Evolutionary conservation across 2,888 invertebrate genomes (phyloP).

Genomic region (Luperina nickerlii): DNA sequence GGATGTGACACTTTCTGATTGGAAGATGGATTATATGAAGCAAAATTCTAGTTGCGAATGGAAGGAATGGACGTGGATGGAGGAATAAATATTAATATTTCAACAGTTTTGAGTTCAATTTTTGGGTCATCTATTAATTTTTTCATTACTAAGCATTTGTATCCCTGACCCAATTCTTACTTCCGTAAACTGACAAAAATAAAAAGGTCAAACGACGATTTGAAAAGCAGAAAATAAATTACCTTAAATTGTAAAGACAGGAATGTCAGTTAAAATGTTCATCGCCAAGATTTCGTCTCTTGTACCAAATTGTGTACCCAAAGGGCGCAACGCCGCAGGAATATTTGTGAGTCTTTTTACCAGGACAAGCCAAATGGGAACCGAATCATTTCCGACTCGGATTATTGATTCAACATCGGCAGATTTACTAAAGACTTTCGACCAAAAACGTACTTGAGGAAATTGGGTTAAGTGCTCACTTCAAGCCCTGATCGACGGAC

Average conservation of each 20-base stretch:
- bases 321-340: conserved; percentile 51
- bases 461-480: conserved; percentile 65
- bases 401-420: conserved; percentile 65
- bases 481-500: conserved; percentile 51
- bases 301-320: conserved; percentile 46
- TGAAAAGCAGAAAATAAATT: conserved; percentile 38
- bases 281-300: conserved; percentile 41
- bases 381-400: conserved; percentile 65
- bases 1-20: conserved; percentile 35
- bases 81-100: background rate
- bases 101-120: background rate
- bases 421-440: conserved; percentile 56
- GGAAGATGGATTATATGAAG: conserved; percentile 3
- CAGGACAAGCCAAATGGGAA: conserved; percentile 53
- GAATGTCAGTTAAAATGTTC: conserved; percentile 4
- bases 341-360: conserved; percentile 61
- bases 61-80: background rate
- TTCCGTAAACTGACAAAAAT: conserved; percentile 44
- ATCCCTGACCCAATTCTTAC: background rate
- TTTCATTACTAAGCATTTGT: conserved; percentile 10
- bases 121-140: conserved; percentile 26
- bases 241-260: conserved; percentile 19
- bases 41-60: background rate
- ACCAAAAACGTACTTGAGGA: conserved; percentile 55
- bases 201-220: conserved; percentile 17